These are phyloP conservation scores for Chironomus riparius DNA, from an alignment of 2,888 invertebrate species.

Conservation along the genomic window DNA sequence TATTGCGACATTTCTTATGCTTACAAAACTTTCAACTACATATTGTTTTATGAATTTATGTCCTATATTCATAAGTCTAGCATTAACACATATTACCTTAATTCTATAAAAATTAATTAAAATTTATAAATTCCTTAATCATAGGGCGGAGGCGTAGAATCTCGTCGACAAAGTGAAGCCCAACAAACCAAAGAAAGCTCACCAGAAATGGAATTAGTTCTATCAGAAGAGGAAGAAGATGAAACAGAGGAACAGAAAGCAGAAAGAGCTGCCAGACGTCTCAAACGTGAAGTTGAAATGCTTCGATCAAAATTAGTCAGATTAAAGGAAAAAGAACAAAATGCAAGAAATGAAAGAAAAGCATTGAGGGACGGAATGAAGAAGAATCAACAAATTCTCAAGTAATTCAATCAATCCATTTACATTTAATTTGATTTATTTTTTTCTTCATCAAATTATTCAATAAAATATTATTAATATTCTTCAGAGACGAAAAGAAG, in stretches of 20 bases:
- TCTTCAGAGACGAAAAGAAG: conserved; percentile 62
- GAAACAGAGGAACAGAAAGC: conserved; percentile 55
- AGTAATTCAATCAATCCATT: conserved; percentile 39
- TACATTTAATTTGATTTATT: neutral
- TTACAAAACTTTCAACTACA: no score
- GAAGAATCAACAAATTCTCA: conserved; percentile 66
- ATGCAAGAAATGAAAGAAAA: conserved; percentile 69
- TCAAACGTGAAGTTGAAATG: conserved; percentile 43
- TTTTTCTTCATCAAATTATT: conserved; percentile 17
- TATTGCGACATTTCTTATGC: no score
- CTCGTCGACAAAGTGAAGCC: conserved; percentile 40
- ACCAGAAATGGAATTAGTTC: conserved; percentile 51
- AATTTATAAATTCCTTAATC: neutral
- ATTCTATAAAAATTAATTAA: neutral
- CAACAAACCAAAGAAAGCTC: conserved; percentile 46
- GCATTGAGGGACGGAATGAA: conserved; percentile 71
- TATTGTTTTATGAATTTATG: no score
- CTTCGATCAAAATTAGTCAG: conserved; percentile 44
- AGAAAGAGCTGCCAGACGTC: conserved; percentile 60
- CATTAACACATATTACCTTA: no score
- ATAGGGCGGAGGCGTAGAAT: conserved; percentile 30
- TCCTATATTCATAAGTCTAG: neutral
- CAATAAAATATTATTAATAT: neutral
- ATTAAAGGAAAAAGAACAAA: conserved; percentile 54
- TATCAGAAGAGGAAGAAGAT: conserved; percentile 54